A percentile compares a stretch with the other conserved stretches of the same genome.
phyloP scores from a whole-genome alignment of 2,888 invertebrate species.

The Strigamia maritima region DNA sequence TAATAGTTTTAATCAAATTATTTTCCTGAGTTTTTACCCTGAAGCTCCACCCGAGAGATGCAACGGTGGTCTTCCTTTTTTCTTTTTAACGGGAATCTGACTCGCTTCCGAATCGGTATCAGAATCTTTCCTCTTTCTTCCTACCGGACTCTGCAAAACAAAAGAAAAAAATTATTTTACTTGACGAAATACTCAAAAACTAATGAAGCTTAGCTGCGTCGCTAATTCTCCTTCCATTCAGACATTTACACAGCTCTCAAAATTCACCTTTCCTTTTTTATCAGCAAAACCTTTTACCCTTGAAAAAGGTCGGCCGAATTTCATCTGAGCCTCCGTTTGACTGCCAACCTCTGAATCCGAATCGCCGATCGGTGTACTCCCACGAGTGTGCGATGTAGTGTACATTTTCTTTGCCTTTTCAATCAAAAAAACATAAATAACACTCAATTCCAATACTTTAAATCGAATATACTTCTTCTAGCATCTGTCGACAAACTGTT shows the following conservation, averaged over 20 bases:
- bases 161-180: constrained; percentile 29
- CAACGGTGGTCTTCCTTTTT: constrained; percentile 48
- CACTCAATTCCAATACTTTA: not conserved
- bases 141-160: constrained; percentile 58
- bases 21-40: constrained; percentile 46
- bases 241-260: not conserved
- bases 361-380: constrained; percentile 44
- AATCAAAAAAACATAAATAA: not conserved
- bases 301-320: constrained; percentile 47
- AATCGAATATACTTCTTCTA: constrained; percentile 64
- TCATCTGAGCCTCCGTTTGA: constrained; percentile 46
- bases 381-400: constrained; percentile 37
- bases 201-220: not conserved
- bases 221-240: too few species aligned
- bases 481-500: constrained; percentile 70
- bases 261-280: constrained; percentile 5
- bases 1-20: not conserved
- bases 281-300: constrained; percentile 43
- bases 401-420: constrained; percentile 42
- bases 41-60: constrained; percentile 44
- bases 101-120: constrained; percentile 65
- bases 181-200: not conserved
- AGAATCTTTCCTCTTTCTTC: constrained; percentile 64
- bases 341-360: constrained; percentile 45
- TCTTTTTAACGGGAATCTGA: constrained; percentile 43